phyloP scores from a whole-genome alignment of 2,113 vertebrate species.

The Protobothrops mucrosquamatus region DNA sequence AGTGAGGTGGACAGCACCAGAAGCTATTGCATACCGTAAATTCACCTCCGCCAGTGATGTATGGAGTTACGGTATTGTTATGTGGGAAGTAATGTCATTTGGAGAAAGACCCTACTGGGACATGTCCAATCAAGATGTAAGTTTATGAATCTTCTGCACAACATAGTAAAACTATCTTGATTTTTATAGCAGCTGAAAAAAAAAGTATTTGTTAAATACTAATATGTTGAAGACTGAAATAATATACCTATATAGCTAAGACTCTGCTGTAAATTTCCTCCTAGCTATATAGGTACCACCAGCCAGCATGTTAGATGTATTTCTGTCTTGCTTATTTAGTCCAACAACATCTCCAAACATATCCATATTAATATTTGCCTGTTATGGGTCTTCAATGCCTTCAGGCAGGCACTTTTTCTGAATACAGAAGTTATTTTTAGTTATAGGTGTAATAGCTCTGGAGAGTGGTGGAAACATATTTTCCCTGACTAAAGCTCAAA shows the following conservation, averaged over 20 bases:
- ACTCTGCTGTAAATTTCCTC: too few relatives aligned
- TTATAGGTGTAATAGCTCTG: neutral
- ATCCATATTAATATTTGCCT: neutral
- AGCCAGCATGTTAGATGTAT: neutral
- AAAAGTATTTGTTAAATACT: neutral
- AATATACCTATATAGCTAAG: neutral
- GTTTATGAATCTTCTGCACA: constrained; percentile 26
- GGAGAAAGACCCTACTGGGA: constrained; percentile 84
- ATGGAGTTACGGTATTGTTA: constrained; percentile 82
- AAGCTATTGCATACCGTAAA: constrained; percentile 81
- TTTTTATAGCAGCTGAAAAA: neutral
- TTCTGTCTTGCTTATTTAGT: neutral
- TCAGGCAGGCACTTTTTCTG: neutral
- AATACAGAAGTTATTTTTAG: neutral
- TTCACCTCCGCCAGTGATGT: constrained; percentile 81
- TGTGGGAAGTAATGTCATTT: constrained; percentile 85
- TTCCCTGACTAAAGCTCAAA: neutral
- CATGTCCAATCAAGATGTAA: constrained; percentile 85
- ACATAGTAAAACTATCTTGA: neutral
- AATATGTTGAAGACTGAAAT: neutral
- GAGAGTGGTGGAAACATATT: neutral
- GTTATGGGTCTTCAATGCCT: neutral
- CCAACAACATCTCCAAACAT: neutral
- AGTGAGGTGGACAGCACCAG: constrained; percentile 77
- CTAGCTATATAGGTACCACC: too few relatives aligned